phyloP scores from a whole-genome alignment of 2,113 vertebrate genomes.

The Ploceus nigricollis region DNA sequence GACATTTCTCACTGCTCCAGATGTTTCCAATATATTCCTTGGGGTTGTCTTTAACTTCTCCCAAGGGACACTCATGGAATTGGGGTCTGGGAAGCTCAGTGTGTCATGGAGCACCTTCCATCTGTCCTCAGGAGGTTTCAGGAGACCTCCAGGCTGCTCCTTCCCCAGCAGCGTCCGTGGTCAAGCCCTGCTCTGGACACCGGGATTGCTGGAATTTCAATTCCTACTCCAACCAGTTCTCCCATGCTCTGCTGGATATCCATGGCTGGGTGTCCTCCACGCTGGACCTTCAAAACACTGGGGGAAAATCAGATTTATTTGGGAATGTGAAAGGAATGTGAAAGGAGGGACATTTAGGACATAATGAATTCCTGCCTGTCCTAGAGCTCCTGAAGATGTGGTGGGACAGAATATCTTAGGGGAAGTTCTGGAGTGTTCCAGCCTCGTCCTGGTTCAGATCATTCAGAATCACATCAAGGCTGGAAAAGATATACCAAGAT shows the following conservation, averaged over 20 bases:
- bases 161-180: not conserved
- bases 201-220: not conserved
- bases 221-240: not conserved
- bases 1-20: not conserved
- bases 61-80: not conserved
- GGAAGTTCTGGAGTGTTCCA: not conserved
- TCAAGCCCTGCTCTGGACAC: not conserved
- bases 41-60: not conserved
- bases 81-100: rapidly evolving
- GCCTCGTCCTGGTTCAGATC: not conserved
- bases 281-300: not conserved
- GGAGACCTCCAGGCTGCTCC: not conserved
- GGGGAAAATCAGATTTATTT: not conserved
- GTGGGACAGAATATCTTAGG: not conserved
- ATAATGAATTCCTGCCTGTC: not conserved
- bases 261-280: rapidly evolving
- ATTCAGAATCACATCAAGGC: not conserved
- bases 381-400: not conserved
- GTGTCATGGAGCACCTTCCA: not conserved
- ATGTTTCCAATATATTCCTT: not conserved
- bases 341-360: no score
- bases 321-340: not conserved
- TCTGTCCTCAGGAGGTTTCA: not conserved
- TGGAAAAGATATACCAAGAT: not conserved
- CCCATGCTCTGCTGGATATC: not conserved